phyloP scores from a whole-genome alignment of 2,113 vertebrate species.

The Atlantisia rogersi region DNA sequence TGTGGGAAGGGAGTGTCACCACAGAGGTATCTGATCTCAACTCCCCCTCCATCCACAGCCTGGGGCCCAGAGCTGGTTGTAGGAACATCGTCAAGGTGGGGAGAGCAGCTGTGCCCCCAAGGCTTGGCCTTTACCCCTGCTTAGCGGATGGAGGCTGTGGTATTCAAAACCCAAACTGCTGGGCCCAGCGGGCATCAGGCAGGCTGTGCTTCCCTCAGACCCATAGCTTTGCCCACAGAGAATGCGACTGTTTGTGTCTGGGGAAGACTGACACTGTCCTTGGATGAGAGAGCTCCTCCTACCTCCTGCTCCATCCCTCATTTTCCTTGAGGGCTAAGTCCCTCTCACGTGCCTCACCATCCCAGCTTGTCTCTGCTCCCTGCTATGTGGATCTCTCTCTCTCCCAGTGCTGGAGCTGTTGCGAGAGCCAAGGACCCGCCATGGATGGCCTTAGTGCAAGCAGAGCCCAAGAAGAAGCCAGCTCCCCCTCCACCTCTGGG shows the following conservation, averaged over 20 bases:
- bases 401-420: conserved; percentile 49
- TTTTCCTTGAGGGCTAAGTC: not conserved
- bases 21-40: not conserved
- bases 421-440: conserved; percentile 90
- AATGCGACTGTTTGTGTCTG: not conserved
- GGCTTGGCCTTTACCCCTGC: not conserved
- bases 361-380: not conserved
- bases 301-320: not conserved
- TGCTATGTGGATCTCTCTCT: not conserved
- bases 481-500: conserved; percentile 80
- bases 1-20: not conserved
- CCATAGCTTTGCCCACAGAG: not conserved
- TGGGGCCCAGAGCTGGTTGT: not conserved
- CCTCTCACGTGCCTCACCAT: not conserved
- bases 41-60: not conserved
- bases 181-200: not conserved
- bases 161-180: not conserved
- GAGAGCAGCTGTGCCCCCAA: not conserved
- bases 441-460: conserved; percentile 92
- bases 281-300: not conserved
- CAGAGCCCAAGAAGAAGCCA: conserved; percentile 89
- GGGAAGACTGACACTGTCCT: not conserved
- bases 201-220: not conserved
- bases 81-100: not conserved
- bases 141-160: not conserved